phyloP scores from a whole-genome alignment of 2,113 vertebrate species.

The Procavia capensis region DNA sequence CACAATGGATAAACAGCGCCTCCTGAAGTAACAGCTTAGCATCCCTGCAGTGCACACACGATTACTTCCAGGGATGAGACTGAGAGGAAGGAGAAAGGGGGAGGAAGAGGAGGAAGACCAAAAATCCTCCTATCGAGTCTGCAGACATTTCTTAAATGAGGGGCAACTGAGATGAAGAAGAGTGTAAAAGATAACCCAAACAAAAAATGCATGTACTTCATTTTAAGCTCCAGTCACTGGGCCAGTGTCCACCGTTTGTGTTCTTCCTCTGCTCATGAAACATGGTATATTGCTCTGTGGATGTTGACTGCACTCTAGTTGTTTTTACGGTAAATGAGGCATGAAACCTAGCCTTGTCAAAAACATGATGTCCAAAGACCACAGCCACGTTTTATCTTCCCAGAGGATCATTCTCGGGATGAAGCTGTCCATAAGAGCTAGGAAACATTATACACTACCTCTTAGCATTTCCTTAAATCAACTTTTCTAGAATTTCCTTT shows the following conservation, averaged over 20 bases:
- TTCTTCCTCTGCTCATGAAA: conserved; percentile 63
- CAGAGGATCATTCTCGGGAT: conserved; percentile 43
- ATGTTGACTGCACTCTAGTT: conserved; percentile 74
- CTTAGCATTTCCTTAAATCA: not conserved
- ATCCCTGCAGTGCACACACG: not conserved
- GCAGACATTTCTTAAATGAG: not conserved
- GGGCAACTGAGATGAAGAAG: not conserved
- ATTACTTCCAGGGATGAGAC: conserved; percentile 30
- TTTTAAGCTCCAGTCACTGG: conserved; percentile 14
- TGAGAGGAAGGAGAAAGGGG: not conserved
- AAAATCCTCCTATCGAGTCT: not conserved
- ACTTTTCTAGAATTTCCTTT: not conserved
- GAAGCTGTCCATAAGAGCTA: not conserved
- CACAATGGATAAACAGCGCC: not conserved
- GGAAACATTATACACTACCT: not conserved
- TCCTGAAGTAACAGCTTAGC: conserved; percentile 55
- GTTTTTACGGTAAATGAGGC: conserved; percentile 81
- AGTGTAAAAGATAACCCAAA: not conserved
- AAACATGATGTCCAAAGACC: conserved; percentile 43
- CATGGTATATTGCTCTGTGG: conserved; percentile 68
- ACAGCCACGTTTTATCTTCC: conserved; percentile 67
- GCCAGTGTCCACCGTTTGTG: not conserved
- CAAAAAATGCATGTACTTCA: accelerated
- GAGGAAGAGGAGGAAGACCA: conserved; percentile 25
- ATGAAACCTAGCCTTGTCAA: conserved; percentile 77